Base-by-base conservation (phyloP, 2,888 invertebrate species). In the Petrolisthes cinctipes region DNA sequence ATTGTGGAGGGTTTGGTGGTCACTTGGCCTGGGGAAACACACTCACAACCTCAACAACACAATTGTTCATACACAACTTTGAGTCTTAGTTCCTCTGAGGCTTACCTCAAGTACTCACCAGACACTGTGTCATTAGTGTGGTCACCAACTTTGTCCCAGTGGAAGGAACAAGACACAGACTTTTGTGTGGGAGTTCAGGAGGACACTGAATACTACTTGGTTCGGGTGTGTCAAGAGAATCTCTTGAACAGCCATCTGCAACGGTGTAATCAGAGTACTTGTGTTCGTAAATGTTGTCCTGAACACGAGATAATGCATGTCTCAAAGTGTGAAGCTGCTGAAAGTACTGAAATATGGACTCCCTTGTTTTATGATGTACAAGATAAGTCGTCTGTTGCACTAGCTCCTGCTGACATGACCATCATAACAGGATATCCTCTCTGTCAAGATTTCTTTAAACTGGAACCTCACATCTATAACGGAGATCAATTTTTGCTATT, bases 401-500 rank as follows among this genome's bases (percentile, higher is more conserved):
- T 53, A 4, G 17, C 66, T n/a, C 89, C 90, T 0, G 68, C 20
- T 9, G 71, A 73, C 68, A 57, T 86, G 9, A 84, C 56, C 6
- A 20, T 68, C 37, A 20, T 87, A 37, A 82, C 80, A 61, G 84
- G 86, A 17, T 51, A 82, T 53, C 89, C 86, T 4, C 11, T 85
- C 6, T 80, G 86, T 37, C 20, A 80, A 23, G 51, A 78, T 11
- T 66, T 80, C 92, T 95, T 94, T 91, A 93, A 94, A 91, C 91
- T 95, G 85, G 93, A 94, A 73, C 95, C 95, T 3, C 92, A 93
- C 11, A 91, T 93, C 88, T 92, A 92, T 82, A 93, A 92, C 87
- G 92, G 94, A 5, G 79, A 83, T 94, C 91, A 94, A 94, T 92
- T 94, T 94, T 91, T 66, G 51, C 93, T 95, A 57, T 92, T 95